Conservation (phyloP, 2,888 invertebrate genomes). For the Malacosoma neustria region DNA sequence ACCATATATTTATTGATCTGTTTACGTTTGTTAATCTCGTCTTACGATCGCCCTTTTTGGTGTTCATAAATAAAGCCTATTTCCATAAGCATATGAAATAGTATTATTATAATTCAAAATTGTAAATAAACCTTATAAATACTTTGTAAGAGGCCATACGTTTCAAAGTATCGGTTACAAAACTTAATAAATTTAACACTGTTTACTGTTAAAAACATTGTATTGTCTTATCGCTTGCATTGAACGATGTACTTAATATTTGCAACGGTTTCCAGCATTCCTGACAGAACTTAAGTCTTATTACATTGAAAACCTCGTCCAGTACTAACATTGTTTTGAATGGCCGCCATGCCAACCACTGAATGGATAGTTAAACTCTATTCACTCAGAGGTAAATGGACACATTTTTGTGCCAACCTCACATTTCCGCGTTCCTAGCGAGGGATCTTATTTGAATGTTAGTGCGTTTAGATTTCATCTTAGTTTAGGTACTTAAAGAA, state of each 20-base stretch:
- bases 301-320: slow-evolving; percentile 39
- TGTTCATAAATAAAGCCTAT: neutral
- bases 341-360: slow-evolving; percentile 36
- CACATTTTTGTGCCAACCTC: slow-evolving; percentile 46
- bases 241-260: slow-evolving; percentile 21
- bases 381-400: slow-evolving; percentile 52
- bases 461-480: neutral
- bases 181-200: slow-evolving; percentile 2
- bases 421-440: slow-evolving; percentile 52
- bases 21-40: neutral
- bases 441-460: slow-evolving; percentile 20
- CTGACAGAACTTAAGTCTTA: slow-evolving; percentile 24
- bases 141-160: neutral
- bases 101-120: neutral
- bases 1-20: neutral
- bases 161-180: slow-evolving; percentile 4
- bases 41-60: neutral
- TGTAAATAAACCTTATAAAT: neutral
- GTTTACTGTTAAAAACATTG: slow-evolving; percentile 4
- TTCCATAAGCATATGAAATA: neutral
- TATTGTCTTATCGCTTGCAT: slow-evolving; percentile 10
- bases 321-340: slow-evolving; percentile 48
- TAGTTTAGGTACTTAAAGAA: too few relatives aligned
- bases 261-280: slow-evolving; percentile 27
- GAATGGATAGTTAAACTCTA: slow-evolving; percentile 59